Conservation (phyloP, 2,113 vertebrate species). For the Phocoena phocoena region DNA sequence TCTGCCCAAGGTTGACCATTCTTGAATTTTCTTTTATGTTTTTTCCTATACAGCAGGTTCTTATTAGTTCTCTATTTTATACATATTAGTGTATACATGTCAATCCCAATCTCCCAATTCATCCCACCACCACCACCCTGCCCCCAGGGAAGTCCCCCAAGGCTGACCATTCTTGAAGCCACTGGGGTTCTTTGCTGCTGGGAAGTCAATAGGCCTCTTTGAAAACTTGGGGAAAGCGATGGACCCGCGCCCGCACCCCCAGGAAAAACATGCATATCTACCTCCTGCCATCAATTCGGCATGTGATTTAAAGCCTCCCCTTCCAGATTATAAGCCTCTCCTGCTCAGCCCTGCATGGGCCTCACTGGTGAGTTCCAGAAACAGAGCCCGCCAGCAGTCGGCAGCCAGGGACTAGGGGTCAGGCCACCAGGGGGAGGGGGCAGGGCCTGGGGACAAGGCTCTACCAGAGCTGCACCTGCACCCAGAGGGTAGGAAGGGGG, state of each 20-base stretch:
- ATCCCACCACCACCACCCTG: too few relatives aligned
- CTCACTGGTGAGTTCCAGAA: background rate
- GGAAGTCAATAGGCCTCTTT: background rate
- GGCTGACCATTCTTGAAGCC: background rate
- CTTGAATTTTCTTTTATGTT: too few relatives aligned
- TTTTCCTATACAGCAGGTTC: too few relatives aligned
- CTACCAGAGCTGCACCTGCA: background rate
- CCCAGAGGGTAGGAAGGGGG: accelerated
- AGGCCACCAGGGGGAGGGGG: background rate
- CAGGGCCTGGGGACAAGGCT: background rate
- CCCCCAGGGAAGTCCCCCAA: background rate
- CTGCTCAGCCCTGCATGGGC: background rate
- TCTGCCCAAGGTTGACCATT: background rate
- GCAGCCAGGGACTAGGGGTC: background rate
- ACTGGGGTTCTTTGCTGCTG: background rate
- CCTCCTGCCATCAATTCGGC: background rate
- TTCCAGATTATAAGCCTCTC: background rate
- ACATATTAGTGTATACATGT: too few relatives aligned
- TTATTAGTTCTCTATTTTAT: too few relatives aligned
- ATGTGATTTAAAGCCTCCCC: background rate
- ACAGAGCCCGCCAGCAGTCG: background rate
- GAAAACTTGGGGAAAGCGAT: background rate
- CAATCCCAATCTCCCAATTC: too few relatives aligned
- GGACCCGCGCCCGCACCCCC: background rate
- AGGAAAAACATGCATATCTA: background rate